Evolutionary conservation across 1,140 invertebrate species (phyloP).

Genomic region (Tetragnatha versicolor): DNA sequence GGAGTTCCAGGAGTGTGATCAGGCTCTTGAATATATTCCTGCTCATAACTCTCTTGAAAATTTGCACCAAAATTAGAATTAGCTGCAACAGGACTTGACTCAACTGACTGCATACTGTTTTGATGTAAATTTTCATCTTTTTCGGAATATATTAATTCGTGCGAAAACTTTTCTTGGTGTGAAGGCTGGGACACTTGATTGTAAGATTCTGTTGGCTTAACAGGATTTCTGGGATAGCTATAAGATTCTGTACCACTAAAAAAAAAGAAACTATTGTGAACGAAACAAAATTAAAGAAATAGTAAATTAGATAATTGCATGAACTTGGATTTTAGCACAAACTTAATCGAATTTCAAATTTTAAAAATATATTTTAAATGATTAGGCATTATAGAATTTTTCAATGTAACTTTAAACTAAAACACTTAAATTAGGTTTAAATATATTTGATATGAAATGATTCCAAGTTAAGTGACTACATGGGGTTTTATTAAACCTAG

Average conservation of each 20-base stretch:
- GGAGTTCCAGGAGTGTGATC: slow-evolving; percentile 25
- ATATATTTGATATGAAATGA: too few species aligned
- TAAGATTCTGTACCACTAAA: slow-evolving; percentile 20
- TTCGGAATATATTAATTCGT: slow-evolving; percentile 21
- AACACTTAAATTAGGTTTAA: too few species aligned
- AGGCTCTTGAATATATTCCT: slow-evolving; percentile 8
- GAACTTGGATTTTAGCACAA: too few species aligned
- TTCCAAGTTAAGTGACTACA: too few species aligned
- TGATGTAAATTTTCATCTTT: slow-evolving; percentile 29
- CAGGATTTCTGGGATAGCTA: neutral
- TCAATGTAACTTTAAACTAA: too few species aligned
- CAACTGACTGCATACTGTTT: neutral
- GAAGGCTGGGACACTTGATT: slow-evolving; percentile 27
- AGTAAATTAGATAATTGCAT: too few species aligned
- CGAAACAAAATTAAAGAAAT: too few species aligned
- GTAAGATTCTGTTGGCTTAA: slow-evolving; percentile 12
- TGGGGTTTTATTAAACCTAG: too few species aligned
- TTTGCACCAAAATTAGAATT: neutral
- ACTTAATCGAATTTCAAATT: too few species aligned
- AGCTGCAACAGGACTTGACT: slow-evolving; percentile 25
- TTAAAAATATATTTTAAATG: too few species aligned
- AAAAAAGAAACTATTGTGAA: neutral
- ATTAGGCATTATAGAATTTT: too few species aligned
- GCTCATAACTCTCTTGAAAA: slow-evolving; percentile 40
- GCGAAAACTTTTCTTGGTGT: slow-evolving; percentile 19